A percentile compares a stretch with the other conserved stretches of the same genome.
Conservation (phyloP, 2,888 invertebrate species). For the Pseudoips prasinana region DNA sequence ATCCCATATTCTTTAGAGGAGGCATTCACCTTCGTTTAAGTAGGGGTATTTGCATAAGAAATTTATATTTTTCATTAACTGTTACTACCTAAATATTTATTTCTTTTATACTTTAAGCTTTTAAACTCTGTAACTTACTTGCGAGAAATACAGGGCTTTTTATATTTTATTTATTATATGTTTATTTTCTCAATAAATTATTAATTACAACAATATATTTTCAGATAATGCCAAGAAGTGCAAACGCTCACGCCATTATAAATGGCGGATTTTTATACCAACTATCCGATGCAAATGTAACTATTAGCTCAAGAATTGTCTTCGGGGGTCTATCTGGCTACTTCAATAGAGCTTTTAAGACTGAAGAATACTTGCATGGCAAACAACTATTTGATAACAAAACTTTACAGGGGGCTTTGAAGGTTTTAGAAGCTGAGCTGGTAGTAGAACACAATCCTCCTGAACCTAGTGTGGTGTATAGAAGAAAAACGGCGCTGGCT, state of each 20-base stretch:
- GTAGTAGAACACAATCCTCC: conserved; percentile 56
- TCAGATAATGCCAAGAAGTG: conserved; percentile 86
- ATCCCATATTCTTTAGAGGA: no score
- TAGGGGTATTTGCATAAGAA: no score
- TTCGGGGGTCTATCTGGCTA: conserved; percentile 79
- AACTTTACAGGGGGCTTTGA: conserved; percentile 56
- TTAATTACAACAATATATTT: no score
- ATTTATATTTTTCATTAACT: no score
- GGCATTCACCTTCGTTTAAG: no score
- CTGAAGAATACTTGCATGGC: conserved; percentile 71
- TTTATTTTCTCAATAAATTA: no score
- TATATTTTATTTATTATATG: no score
- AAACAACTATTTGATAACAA: conserved; percentile 58
- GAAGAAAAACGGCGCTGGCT: conserved; percentile 79
- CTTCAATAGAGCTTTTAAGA: conserved; percentile 67
- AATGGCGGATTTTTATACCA: conserved; percentile 87
- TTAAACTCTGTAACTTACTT: no score
- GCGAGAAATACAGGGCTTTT: no score
- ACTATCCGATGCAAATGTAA: conserved; percentile 41
- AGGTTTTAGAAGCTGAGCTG: conserved; percentile 43
- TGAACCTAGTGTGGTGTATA: conserved; percentile 79
- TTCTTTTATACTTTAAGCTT: no score
- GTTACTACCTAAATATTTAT: no score
- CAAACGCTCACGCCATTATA: conserved; percentile 87
- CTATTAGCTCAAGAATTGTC: conserved; percentile 56